Base-by-base conservation (phyloP, 2,113 vertebrate genomes). In the Planiliza haematocheilus region DNA sequence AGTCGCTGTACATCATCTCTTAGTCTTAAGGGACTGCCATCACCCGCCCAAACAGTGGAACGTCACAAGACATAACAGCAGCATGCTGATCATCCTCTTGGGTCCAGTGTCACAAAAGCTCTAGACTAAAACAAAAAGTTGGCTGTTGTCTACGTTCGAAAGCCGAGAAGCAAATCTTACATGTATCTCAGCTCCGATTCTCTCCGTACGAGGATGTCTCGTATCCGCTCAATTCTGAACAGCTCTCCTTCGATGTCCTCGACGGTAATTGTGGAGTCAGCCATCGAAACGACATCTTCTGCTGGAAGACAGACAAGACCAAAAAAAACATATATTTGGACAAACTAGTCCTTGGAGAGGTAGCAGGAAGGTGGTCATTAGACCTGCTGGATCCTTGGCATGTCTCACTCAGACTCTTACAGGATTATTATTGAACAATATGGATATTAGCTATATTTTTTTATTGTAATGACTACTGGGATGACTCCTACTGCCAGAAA, bases 131-230 rank as follows among this genome's bases (percentile, higher is more conserved):
- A 37, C 24, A 14, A 7, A 16, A 6, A 14, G 42, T 16, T 49
- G 17, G 18, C 18, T 20, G 12, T 70, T 5, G 14, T 58, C 6
- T 13, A n/a, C 20, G 10, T 49, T 42, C 37, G n/a, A 48, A 6
- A 24, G 34, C 24, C 24, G 24, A 30, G 18, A 59, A 16, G 21
- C 36, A 61, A 16, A 17, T 89, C 95, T 96, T 86, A 96, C 95
- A 96, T 96, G 91, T 96, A 96, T 77, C 96, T 86, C 57, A 97
- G 95, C 89, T 97, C 95, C 0, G 96, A 96, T 64, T 97, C 96
- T 66, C 95, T 91, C 67, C 96, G 88, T 53, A 97, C 94, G 41
- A 97, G 91, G 69, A 95, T 86, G 86, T 96, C 95, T 57, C 94
- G 90, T 75, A 96, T 94, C 67, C 94, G 77, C 84, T 95, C 95